Conservation (phyloP, 2,888 invertebrate species). For the Proisotoma minuta region DNA sequence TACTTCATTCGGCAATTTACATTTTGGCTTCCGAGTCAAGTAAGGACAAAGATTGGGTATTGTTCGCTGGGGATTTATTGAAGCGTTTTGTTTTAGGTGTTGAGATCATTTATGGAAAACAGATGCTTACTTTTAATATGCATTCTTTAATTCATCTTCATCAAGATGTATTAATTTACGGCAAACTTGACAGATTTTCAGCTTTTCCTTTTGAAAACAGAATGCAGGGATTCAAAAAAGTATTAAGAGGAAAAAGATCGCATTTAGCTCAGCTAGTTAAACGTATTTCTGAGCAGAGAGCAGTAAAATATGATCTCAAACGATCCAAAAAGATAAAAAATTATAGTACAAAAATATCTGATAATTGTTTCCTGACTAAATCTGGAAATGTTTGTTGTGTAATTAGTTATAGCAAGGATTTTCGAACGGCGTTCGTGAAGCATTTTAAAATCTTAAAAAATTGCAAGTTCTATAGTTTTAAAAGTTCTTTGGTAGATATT, state of each 20-base stretch:
- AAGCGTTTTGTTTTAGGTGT: neutral
- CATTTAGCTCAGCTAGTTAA: neutral
- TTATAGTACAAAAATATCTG: too few species aligned
- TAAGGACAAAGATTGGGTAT: neutral
- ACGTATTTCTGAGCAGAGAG: too few species aligned
- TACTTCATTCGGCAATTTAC: neutral
- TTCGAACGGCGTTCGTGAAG: too few species aligned
- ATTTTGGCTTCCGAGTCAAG: neutral
- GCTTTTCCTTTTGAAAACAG: conserved; percentile 1
- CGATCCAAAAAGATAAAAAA: too few species aligned
- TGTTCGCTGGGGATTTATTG: neutral
- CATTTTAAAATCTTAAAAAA: too few species aligned
- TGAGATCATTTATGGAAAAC: neutral
- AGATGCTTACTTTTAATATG: neutral
- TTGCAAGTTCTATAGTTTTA: too few species aligned
- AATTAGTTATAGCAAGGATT: too few species aligned
- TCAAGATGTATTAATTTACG: neutral
- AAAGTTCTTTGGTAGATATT: too few species aligned
- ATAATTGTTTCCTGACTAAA: too few species aligned
- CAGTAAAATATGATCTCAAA: too few species aligned
- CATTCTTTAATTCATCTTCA: neutral
- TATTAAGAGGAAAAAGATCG: neutral
- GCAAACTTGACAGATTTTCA: neutral
- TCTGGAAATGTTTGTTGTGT: too few species aligned
- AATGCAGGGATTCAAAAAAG: neutral